A percentile compares a stretch with the other conserved stretches of the same genome.
These are phyloP conservation scores for Emys orbicularis DNA, from an alignment of 2,797 vertebrate genomes.

Conservation along the genomic window DNA sequence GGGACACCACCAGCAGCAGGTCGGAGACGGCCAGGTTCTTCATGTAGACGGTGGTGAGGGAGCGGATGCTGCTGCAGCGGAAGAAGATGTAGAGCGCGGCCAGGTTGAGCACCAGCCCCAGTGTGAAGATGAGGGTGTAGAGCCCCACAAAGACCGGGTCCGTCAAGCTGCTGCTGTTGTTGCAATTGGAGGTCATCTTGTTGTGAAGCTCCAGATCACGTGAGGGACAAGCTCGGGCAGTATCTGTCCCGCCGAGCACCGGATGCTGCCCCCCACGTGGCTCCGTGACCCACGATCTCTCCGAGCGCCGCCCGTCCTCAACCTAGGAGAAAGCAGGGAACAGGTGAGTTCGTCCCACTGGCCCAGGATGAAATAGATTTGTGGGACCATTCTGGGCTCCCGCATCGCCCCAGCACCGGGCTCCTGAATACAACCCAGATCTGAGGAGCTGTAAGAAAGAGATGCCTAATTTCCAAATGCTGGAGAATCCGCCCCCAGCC, in stretches of 20 bases:
- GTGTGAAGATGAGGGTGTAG: constrained; percentile 69
- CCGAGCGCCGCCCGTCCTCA: not conserved
- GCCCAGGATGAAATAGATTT: not conserved
- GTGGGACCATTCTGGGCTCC: not conserved
- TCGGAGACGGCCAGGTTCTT: constrained; percentile 82
- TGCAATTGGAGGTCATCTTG: not conserved
- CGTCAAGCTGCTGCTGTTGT: fast-evolving
- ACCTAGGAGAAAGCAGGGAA: not conserved
- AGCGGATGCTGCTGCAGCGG: constrained; percentile 55
- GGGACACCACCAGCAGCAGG: constrained; percentile 75
- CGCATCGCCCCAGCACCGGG: not conserved
- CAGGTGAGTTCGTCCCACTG: not conserved
- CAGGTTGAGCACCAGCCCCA: constrained; percentile 77
- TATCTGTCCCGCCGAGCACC: fast-evolving
- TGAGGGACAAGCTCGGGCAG: not conserved
- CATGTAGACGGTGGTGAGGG: constrained; percentile 83
- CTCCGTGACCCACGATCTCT: not conserved
- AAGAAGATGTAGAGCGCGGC: constrained; percentile 78
- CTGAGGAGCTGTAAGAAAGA: not conserved
- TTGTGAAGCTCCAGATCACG: too few species aligned
- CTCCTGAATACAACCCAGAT: not conserved
- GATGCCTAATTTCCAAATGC: not conserved
- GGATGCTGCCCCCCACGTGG: not conserved
- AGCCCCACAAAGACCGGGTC: constrained; percentile 17
- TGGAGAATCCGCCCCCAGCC: not conserved